phyloP scores from a whole-genome alignment of 2,888 invertebrate species.

The Ormyrus nitidulus region DNA sequence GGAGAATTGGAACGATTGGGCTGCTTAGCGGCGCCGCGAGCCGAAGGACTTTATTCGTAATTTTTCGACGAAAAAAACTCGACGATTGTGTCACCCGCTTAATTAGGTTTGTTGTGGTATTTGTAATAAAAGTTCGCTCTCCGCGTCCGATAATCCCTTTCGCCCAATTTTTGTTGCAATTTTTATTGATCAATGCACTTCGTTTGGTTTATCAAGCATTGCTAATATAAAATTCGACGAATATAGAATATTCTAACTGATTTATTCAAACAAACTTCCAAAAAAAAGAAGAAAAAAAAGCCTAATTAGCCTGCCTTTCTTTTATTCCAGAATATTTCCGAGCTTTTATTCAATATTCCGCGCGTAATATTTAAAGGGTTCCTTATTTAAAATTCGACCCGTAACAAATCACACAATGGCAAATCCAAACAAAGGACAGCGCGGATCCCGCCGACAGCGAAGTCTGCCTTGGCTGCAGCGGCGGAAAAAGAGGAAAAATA shows the following conservation, averaged over 20 bases:
- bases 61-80: too few species aligned
- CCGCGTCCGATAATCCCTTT: neutral
- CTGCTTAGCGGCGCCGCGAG: neutral
- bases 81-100: neutral
- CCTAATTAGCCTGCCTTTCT: conserved; percentile 5
- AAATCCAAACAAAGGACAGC: neutral
- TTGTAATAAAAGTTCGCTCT: neutral
- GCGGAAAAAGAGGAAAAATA: neutral
- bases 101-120: neutral
- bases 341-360: conserved; percentile 2
- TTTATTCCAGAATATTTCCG: conserved; percentile 27
- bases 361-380: conserved; percentile 7
- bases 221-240: neutral
- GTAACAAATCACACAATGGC: conserved; percentile 23
- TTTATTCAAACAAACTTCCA: too few species aligned
- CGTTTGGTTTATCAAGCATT: conserved; percentile 7
- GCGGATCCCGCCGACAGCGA: neutral
- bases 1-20: conserved; percentile 27
- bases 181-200: too few species aligned
- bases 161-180: neutral
- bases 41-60: too few species aligned
- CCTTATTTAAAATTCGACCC: conserved; percentile 29
- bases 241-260: too few species aligned
- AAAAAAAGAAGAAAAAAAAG: neutral
- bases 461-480: neutral